A percentile compares a stretch with the other conserved stretches of the same genome.
Evolutionary conservation across 2,797 vertebrate species (phyloP).

Genomic region (Scyliorhinus canicula): DNA sequence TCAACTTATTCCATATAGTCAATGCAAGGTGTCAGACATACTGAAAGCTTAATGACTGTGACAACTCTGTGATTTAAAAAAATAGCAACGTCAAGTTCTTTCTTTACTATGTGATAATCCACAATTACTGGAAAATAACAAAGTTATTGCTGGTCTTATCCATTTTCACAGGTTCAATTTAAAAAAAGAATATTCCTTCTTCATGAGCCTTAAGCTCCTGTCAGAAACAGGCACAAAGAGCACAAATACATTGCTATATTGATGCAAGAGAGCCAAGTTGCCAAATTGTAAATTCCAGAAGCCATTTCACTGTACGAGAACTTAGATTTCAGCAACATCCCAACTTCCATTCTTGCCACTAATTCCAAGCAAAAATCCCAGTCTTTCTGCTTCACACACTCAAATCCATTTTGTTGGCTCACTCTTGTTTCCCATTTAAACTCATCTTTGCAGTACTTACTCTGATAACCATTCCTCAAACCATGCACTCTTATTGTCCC

Average conservation of each 20-base stretch:
- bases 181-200: not conserved
- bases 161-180: not conserved
- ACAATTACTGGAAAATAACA: not conserved
- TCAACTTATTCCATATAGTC: not conserved
- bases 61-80: not conserved
- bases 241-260: not conserved
- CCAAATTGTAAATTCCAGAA: not conserved
- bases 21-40: not conserved
- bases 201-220: not conserved
- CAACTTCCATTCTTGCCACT: not conserved
- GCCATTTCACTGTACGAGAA: not conserved
- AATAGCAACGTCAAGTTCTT: not conserved
- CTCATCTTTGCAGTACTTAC: not conserved
- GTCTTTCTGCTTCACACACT: not conserved
- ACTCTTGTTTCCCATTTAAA: not conserved
- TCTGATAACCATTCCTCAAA: not conserved
- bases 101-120: not conserved
- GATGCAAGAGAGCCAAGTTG: not conserved
- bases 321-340: not conserved
- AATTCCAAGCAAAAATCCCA: not conserved
- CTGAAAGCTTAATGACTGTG: constrained; percentile 7
- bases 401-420: not conserved
- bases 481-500: not conserved
- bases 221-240: not conserved
- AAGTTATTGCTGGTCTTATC: not conserved